phyloP scores from a whole-genome alignment of 2,797 vertebrate species.

The Cryptoprocta ferox region DNA sequence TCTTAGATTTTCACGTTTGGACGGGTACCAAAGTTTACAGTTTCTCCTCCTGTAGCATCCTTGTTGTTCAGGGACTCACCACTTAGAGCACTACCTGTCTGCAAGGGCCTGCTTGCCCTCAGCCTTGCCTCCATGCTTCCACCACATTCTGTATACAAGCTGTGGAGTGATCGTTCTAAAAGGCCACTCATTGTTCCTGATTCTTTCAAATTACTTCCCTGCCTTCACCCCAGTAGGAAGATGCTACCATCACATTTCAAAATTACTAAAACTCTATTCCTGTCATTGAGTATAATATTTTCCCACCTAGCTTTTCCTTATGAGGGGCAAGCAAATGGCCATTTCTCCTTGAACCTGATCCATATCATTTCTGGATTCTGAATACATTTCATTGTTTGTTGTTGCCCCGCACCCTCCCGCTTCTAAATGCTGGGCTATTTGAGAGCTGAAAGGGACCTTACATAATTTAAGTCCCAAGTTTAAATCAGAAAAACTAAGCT shows the following conservation, averaged over 20 bases:
- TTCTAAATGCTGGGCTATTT: background rate
- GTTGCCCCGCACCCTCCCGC: no score
- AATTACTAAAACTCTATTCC: background rate
- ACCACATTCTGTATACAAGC: background rate
- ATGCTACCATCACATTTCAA: background rate
- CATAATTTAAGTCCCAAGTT: background rate
- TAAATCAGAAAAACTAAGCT: background rate
- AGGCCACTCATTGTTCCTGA: background rate
- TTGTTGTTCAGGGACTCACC: background rate
- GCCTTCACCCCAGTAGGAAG: background rate
- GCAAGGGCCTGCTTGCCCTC: background rate
- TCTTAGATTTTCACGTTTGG: background rate
- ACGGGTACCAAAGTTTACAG: background rate
- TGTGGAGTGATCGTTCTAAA: background rate
- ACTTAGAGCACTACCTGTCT: background rate
- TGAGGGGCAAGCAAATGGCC: background rate
- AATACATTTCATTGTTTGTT: background rate
- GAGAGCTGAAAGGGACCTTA: background rate
- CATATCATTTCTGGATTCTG: background rate
- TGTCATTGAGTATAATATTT: background rate
- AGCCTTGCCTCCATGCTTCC: accelerated
- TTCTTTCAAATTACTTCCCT: background rate
- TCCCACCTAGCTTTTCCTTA: background rate
- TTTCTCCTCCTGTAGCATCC: background rate
- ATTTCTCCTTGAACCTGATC: background rate